phyloP scores from a whole-genome alignment of 2,113 vertebrate genomes.

The Haplochromis vanheusdeni region DNA sequence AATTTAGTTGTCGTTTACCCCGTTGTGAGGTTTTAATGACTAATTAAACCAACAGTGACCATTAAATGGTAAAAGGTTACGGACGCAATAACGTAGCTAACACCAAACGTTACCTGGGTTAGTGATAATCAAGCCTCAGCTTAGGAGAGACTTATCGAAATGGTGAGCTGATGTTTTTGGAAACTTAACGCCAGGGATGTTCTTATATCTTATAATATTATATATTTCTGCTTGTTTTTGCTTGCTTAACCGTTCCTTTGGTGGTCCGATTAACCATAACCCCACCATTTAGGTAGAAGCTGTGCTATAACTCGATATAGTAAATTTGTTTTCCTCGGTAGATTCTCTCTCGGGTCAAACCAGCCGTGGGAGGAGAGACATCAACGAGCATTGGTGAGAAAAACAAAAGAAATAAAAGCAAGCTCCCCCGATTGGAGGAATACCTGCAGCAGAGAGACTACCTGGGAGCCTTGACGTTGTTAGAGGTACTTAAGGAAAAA shows the following conservation, averaged over 20 bases:
- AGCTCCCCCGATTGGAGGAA: constrained; percentile 82
- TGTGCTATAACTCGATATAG: neutral
- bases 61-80: neutral
- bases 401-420: constrained; percentile 82
- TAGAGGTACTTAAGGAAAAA: constrained; percentile 77
- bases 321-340: constrained; percentile 17
- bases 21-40: neutral
- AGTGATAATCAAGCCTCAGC: neutral
- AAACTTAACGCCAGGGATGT: neutral
- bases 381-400: constrained; percentile 57
- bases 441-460: constrained; percentile 86
- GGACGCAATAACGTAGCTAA: neutral
- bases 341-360: constrained; percentile 93
- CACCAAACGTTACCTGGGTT: neutral
- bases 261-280: neutral
- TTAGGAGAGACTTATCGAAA: neutral
- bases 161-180: constrained; percentile 28
- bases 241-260: neutral
- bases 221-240: neutral
- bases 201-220: neutral
- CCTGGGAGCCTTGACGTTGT: constrained; percentile 84
- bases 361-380: constrained; percentile 78
- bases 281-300: neutral
- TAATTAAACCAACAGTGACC: neutral
- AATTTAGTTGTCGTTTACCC: neutral